Conservation (phyloP, 2,113 vertebrate genomes). For the Euleptes europaea region DNA sequence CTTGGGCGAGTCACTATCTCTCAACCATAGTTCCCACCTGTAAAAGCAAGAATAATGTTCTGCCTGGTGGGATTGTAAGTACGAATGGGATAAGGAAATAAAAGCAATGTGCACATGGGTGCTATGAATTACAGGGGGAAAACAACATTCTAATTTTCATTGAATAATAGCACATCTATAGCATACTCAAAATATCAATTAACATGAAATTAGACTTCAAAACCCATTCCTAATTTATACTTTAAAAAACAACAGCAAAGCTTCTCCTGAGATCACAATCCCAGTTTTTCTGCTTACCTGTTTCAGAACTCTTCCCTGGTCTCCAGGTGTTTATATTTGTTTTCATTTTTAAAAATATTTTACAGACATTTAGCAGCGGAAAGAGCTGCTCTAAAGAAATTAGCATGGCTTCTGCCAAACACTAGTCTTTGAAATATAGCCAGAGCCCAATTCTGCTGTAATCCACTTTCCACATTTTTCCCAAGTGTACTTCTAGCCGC, state of each 20-base stretch:
- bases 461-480: not conserved
- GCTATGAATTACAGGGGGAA: not conserved
- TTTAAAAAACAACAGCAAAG: not conserved
- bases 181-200: not conserved
- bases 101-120: not conserved
- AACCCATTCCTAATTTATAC: not conserved
- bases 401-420: slow-evolving; percentile 3
- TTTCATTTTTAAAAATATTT: not conserved
- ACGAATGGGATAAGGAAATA: not conserved
- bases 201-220: not conserved
- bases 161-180: not conserved
- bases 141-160: not conserved
- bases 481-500: not conserved
- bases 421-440: slow-evolving; percentile 2
- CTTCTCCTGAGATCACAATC: not conserved
- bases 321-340: not conserved
- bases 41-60: slow-evolving; percentile 37
- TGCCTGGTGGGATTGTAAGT: slow-evolving; percentile 2
- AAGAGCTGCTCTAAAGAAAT: not conserved
- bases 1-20: slow-evolving; percentile 14
- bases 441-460: not conserved
- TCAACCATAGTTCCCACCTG: slow-evolving; percentile 33
- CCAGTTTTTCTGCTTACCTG: not conserved
- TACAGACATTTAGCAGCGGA: not conserved
- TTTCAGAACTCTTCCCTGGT: not conserved